phyloP scores from a whole-genome alignment of 2,797 vertebrate genomes.

The Anabas testudineus region DNA sequence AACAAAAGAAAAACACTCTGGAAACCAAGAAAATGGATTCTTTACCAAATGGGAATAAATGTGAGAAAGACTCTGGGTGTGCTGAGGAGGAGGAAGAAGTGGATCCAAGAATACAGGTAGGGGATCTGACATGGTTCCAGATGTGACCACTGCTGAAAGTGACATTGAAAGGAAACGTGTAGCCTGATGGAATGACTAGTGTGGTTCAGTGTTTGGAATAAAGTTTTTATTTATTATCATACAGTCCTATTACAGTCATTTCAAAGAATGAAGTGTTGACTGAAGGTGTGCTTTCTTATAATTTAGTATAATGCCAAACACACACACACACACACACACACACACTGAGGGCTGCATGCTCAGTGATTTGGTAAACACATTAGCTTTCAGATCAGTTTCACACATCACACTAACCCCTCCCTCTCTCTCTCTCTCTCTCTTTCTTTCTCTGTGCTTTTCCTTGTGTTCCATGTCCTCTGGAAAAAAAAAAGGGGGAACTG shows the following conservation, averaged over 20 bases:
- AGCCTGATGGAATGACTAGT: background rate
- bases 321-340: conserved; percentile 20
- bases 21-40: conserved; percentile 77
- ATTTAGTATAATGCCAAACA: conserved; percentile 9
- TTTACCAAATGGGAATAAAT: conserved; percentile 67
- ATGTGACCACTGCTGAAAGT: conserved; percentile 29
- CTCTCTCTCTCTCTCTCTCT: background rate
- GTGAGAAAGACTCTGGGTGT: conserved; percentile 78
- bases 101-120: conserved; percentile 97
- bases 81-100: conserved; percentile 86
- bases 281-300: background rate
- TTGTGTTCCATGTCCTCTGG: conserved; percentile 55
- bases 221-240: background rate
- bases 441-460: background rate
- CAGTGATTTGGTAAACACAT: conserved; percentile 41
- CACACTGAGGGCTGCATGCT: conserved; percentile 18
- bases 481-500: conserved; percentile 92
- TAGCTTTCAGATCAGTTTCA: conserved; percentile 27
- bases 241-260: background rate
- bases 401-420: background rate
- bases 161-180: conserved; percentile 27
- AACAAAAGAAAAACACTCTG: background rate
- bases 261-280: background rate
- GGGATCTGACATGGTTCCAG: conserved; percentile 38
- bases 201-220: background rate